A percentile compares a stretch with the other conserved stretches of the same genome.
Conservation (phyloP, 2,888 invertebrate genomes). For the Xestia rhomboidea region DNA sequence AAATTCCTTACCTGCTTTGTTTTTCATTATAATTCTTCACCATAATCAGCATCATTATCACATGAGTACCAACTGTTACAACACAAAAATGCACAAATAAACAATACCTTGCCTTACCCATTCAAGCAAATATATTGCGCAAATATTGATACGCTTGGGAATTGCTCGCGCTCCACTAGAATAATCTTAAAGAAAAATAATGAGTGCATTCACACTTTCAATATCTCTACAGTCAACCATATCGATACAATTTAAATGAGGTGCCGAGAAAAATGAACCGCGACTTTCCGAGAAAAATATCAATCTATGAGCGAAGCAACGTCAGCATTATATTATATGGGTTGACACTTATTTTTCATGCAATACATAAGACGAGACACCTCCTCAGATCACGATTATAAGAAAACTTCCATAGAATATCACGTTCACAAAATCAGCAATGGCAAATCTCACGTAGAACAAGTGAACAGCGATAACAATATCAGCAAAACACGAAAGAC, state of each 20-base stretch:
- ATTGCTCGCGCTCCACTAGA: conserved; percentile 2
- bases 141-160: conserved; percentile 17
- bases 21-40: background rate
- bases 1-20: background rate
- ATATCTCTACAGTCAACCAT: conserved; percentile 19
- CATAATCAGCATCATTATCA: background rate
- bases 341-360: conserved; percentile 37
- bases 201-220: conserved; percentile 44
- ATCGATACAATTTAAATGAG: conserved; percentile 39
- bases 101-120: background rate
- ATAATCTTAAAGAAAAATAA: conserved; percentile 45
- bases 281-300: conserved; percentile 20
- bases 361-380: conserved; percentile 4
- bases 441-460: conserved; percentile 59
- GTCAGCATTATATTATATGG: conserved; percentile 11
- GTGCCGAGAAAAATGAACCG: conserved; percentile 16
- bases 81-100: background rate
- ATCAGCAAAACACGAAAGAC: conserved; percentile 81
- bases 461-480: conserved; percentile 74
- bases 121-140: conserved; percentile 13
- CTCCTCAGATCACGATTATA: conserved; percentile 28
- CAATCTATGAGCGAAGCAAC: conserved; percentile 5
- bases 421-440: conserved; percentile 60
- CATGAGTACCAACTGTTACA: background rate
- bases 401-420: conserved; percentile 41